Percentiles rank a stretch among this genome's conserved stretches.
Evolutionary conservation across 92 coral and sea anemone genomes (phyloP).

Genomic region (Virgularia gustaviana): DNA sequence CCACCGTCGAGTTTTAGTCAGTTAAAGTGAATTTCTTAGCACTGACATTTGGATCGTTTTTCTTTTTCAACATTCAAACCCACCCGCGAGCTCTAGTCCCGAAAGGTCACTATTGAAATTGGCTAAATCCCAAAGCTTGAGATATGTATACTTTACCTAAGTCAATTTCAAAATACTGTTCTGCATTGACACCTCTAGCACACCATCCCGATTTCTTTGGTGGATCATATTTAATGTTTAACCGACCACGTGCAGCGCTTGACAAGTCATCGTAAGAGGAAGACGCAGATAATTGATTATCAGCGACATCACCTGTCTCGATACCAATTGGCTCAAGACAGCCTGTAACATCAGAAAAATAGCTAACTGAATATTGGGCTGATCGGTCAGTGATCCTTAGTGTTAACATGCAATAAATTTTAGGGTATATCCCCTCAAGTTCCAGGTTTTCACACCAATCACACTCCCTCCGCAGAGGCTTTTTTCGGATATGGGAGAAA

Average conservation of each 20-base stretch:
- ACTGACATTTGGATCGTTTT: too few relatives aligned
- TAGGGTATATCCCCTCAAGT: too few relatives aligned
- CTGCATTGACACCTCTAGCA: conserved; percentile 66
- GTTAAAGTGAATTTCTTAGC: too few relatives aligned
- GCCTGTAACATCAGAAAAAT: neutral
- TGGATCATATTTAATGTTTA: conserved; percentile 27
- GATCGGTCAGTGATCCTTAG: neutral
- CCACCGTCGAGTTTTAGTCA: too few relatives aligned
- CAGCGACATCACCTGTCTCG: conserved; percentile 20
- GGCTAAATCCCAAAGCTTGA: too few relatives aligned
- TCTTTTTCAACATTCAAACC: neutral
- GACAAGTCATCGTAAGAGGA: conserved; percentile 28
- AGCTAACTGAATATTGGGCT: neutral
- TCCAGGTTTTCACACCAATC: too few relatives aligned
- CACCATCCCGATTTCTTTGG: conserved; percentile 65
- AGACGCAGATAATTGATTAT: conserved; percentile 11
- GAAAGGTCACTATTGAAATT: neutral
- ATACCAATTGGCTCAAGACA: conserved; percentile 23
- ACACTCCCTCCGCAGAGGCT: too few relatives aligned
- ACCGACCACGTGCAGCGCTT: conserved; percentile 27
- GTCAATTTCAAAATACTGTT: conserved; percentile 78
- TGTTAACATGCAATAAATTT: too few relatives aligned
- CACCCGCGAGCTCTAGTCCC: too few relatives aligned
- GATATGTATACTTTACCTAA: conserved; percentile 57
- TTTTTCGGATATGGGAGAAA: too few relatives aligned